These are phyloP conservation scores for Plagodis dolabraria DNA, from an alignment of 2,888 invertebrate genomes.

Conservation along the genomic window DNA sequence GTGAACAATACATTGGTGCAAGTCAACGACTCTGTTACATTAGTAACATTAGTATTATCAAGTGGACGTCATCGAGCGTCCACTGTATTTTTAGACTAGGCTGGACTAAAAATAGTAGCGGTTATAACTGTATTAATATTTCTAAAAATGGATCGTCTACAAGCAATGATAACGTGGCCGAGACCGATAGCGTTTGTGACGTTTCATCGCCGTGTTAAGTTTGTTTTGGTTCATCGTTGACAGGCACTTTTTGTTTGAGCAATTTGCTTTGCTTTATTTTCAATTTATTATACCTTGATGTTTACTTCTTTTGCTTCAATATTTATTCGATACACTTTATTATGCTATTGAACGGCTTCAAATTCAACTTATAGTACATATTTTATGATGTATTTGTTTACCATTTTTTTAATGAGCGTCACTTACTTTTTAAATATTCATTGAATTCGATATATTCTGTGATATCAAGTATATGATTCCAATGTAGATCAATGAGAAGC, in stretches of 20 bases:
- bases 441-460: too few relatives aligned
- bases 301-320: too few relatives aligned
- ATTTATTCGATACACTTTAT: too few relatives aligned
- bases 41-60: constrained; percentile 80
- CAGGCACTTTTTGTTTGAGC: constrained; percentile 46
- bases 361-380: too few relatives aligned
- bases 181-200: constrained; percentile 72
- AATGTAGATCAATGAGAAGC: too few relatives aligned
- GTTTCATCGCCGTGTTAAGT: constrained; percentile 61
- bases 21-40: constrained; percentile 78
- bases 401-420: too few relatives aligned
- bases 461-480: too few relatives aligned
- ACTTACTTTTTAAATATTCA: too few relatives aligned
- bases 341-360: too few relatives aligned
- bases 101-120: constrained; percentile 82
- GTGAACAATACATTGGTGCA: constrained; percentile 65
- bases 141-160: constrained; percentile 84
- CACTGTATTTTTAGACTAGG: constrained; percentile 82
- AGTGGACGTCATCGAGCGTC: constrained; percentile 73
- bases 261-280: constrained; percentile 32
- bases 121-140: constrained; percentile 85
- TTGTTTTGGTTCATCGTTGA: constrained; percentile 57
- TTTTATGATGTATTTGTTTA: too few relatives aligned
- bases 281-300: constrained; percentile 4
- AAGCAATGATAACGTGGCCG: constrained; percentile 73